Evolutionary conservation across 2,797 vertebrate genomes (phyloP).

Genomic region (Hoplostethus atlanticus): DNA sequence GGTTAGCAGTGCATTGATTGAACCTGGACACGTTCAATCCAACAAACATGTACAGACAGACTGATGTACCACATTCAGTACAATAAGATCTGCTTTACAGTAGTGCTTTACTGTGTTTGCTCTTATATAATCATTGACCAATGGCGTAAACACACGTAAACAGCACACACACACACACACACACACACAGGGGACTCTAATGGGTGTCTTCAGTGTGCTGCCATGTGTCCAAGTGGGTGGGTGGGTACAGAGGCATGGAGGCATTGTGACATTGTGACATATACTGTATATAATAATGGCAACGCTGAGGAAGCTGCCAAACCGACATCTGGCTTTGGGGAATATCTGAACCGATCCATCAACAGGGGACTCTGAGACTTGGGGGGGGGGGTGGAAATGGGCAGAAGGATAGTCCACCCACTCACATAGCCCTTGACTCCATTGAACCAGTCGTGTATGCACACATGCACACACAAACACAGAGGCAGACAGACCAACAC

Average conservation of each 20-base stretch:
- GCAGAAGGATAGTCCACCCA: too few species aligned
- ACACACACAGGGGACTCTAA: not conserved
- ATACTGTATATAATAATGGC: too few species aligned
- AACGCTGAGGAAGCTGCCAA: too few species aligned
- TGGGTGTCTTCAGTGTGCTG: conserved; percentile 1
- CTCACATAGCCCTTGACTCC: not conserved
- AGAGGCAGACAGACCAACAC: conserved; percentile 2
- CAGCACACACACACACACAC: conserved; percentile 45
- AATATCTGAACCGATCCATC: too few species aligned
- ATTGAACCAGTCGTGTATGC: conserved; percentile 35
- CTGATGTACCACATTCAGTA: conserved; percentile 11
- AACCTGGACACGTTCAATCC: too few species aligned
- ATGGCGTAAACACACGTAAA: conserved; percentile 68
- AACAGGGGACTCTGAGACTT: too few species aligned
- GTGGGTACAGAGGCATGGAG: conserved; percentile 18
- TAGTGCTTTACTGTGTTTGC: not conserved
- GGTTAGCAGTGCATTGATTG: too few species aligned
- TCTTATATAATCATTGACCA: conserved; percentile 47
- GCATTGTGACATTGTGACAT: not conserved
- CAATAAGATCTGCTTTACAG: conserved; percentile 41
- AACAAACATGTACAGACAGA: too few species aligned
- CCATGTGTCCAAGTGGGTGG: conserved; percentile 1
- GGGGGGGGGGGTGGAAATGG: too few species aligned
- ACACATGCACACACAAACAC: conserved; percentile 43
- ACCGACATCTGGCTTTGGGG: too few species aligned